These are phyloP conservation scores for Holothuria leucospilota DNA, from an alignment of 53 echinoderm and acorn worm species.

Conservation along the genomic window DNA sequence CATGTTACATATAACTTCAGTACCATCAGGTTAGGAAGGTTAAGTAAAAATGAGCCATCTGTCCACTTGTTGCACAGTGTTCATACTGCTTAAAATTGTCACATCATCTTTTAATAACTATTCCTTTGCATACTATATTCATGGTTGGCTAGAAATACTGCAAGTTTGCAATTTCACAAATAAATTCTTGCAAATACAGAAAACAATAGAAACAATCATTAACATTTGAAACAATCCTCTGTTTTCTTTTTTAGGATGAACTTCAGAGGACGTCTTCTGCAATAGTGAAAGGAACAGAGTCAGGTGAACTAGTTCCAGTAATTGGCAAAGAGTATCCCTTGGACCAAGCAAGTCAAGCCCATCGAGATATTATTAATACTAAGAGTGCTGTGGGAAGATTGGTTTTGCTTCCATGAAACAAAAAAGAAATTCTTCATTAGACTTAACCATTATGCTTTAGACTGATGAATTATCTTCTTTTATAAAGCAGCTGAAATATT, in stretches of 20 bases:
- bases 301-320: slow-evolving; percentile 80
- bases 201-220: not conserved
- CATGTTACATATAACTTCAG: too few species aligned
- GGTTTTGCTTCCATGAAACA: slow-evolving; percentile 70
- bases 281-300: slow-evolving; percentile 77
- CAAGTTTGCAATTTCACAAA: not conserved
- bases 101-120: too few species aligned
- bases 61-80: too few species aligned
- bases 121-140: too few species aligned
- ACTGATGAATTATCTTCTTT: too few species aligned
- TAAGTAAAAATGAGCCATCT: too few species aligned
- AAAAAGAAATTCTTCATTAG: not conserved
- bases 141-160: not conserved
- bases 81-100: too few species aligned
- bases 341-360: slow-evolving; percentile 77
- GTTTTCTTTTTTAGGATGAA: slow-evolving; percentile 59
- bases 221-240: not conserved
- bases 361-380: slow-evolving; percentile 85
- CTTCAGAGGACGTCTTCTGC: slow-evolving; percentile 60
- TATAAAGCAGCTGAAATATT: not conserved
- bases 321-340: slow-evolving; percentile 82
- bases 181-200: not conserved
- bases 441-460: too few species aligned
- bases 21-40: too few species aligned
- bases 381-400: slow-evolving; percentile 82